Percentiles rank a stretch among this genome's conserved stretches.
These are phyloP conservation scores for Ephestia elutella DNA, from an alignment of 1,140 invertebrate species.

Conservation along the genomic window DNA sequence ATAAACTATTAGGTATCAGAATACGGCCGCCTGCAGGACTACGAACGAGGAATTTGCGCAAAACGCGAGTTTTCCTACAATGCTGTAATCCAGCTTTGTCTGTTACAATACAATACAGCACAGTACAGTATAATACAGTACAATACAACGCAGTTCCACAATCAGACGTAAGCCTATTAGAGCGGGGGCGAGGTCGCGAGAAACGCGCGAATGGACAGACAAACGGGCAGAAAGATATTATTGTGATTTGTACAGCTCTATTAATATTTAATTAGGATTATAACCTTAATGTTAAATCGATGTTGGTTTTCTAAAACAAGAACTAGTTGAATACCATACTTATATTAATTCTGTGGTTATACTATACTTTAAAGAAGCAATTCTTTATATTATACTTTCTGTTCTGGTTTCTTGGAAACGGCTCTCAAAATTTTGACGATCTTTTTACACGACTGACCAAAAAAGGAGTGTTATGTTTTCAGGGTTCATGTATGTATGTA, in stretches of 20 bases:
- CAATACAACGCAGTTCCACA: not conserved
- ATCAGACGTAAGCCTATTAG: conserved; percentile 1
- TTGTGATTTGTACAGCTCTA: not conserved
- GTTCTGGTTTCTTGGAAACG: too few species aligned
- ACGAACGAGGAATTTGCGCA: conserved; percentile 28
- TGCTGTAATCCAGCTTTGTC: conserved; percentile 4
- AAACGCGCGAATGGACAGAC: not conserved
- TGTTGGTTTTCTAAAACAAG: too few species aligned
- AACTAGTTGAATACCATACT: too few species aligned
- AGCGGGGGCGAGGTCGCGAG: conserved; percentile 2
- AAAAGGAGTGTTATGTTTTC: too few species aligned
- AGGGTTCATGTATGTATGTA: too few species aligned
- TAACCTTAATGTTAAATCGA: too few species aligned
- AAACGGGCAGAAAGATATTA: not conserved
- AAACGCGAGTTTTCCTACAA: conserved; percentile 33
- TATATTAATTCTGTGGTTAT: too few species aligned
- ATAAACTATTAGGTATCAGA: not conserved
- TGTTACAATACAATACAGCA: not conserved
- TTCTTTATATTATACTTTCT: too few species aligned
- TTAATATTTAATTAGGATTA: too few species aligned
- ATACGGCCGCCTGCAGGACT: not conserved
- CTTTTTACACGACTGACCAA: too few species aligned
- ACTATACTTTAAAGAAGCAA: too few species aligned
- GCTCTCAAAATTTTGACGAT: too few species aligned
- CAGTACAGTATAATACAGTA: not conserved